Evolutionary conservation across 1,140 invertebrate species (phyloP).

Genomic region (Chironomus striatipennis): DNA sequence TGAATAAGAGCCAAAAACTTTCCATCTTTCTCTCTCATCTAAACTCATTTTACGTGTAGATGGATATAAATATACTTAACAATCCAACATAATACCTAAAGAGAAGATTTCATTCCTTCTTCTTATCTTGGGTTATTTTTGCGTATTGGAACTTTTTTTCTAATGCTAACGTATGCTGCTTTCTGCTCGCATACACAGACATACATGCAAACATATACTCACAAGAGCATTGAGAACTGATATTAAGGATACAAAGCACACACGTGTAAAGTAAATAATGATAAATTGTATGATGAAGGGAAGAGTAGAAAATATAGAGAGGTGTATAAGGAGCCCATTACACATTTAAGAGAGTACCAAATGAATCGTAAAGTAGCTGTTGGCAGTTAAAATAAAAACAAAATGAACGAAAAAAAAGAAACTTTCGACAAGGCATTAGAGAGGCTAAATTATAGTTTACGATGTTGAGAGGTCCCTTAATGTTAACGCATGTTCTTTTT

Average conservation of each 20-base stretch:
- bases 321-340: not conserved
- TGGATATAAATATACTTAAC: too few species aligned
- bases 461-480: not conserved
- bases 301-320: not conserved
- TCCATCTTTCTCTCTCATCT: too few species aligned
- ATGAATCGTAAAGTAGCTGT: not conserved
- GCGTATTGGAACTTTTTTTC: too few species aligned
- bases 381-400: not conserved
- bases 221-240: not conserved
- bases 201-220: too few species aligned
- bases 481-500: too few species aligned
- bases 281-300: not conserved
- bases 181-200: too few species aligned
- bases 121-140: too few species aligned
- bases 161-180: too few species aligned
- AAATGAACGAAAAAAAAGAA: slow-evolving; percentile 3
- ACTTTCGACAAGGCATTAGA: not conserved
- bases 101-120: too few species aligned
- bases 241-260: not conserved
- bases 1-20: too few species aligned
- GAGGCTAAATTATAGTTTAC: not conserved
- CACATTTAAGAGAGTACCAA: not conserved
- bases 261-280: slow-evolving; percentile 13
- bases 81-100: too few species aligned
- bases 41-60: too few species aligned